Evolutionary conservation across 2,113 vertebrate species (phyloP), one percentile per base, ranked within the genome.

Genomic region (Perognathus longimembris): DNA sequence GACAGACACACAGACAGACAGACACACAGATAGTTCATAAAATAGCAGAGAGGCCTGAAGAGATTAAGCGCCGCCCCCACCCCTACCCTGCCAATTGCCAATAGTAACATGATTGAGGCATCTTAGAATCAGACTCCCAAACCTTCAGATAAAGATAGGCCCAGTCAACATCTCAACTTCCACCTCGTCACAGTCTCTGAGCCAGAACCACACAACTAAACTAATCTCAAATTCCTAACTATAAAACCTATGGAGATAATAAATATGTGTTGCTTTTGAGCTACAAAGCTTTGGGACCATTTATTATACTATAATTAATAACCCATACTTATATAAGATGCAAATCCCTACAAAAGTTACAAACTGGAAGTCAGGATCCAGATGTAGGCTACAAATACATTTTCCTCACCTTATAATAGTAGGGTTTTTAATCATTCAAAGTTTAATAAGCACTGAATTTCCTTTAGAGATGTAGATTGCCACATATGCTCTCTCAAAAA

Each of bases 331-430:
- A 34, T 59, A 32, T 64, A 28, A 94, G 69, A 66, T 64, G 50
- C 9, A 76, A 54, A 83, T 59, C 8, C 54, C 32, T 73, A 32
- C 20, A 74, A 24, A 88, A 40, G 38, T 76, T 64, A 64, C 26
- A 83, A 64, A 54, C n/a, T 61, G 26, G 8, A 70, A 91, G 59
- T 79, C 71, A 69, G 86, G 75, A 87, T 59, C 54, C 71, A 76
- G 66, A 89, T 64, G 89, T 32, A 21, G 28, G 86, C 71, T 89
- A 76, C 63, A 93, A 93, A 94, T 79, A 73, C 34, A 79, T 80
- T 88, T 89, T 90, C 38, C 30, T 89, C 26, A 36, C 32, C 30
- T 95, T 54, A 83, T 38, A 76, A 28, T 36, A 21, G 14, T 54
- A 20, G 45, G 30, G 17, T 11, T 24, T 77, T 85, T n/a, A 85